phyloP scores from a whole-genome alignment of 2,113 vertebrate species.

The Oncorhynchus clarkii region DNA sequence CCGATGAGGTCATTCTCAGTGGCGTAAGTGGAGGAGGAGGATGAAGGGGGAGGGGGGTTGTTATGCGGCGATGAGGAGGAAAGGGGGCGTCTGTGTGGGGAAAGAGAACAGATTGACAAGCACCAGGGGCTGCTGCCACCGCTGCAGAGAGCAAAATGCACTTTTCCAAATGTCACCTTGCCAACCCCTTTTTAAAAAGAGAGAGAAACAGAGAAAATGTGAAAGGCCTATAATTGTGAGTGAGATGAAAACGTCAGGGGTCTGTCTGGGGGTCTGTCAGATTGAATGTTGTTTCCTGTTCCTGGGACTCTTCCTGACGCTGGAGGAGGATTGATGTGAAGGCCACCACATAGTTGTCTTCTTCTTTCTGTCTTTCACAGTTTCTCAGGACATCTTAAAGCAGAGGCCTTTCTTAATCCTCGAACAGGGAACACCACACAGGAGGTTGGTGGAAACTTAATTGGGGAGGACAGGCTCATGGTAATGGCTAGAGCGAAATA shows the following conservation, averaged over 20 bases:
- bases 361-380: too few relatives aligned
- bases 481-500: too few relatives aligned
- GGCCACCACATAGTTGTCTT: too few relatives aligned
- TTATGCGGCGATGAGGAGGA: slow-evolving; percentile 21
- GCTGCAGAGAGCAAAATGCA: slow-evolving; percentile 56
- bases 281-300: slow-evolving; percentile 10
- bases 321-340: background rate
- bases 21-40: background rate
- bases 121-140: slow-evolving; percentile 15
- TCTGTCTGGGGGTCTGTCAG: background rate
- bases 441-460: too few relatives aligned
- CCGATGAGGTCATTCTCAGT: background rate
- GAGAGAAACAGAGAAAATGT: background rate
- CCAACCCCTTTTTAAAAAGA: slow-evolving; percentile 42
- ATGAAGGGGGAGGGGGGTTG: background rate
- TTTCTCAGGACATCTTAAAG: too few relatives aligned
- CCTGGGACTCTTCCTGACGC: background rate
- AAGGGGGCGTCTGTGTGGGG: slow-evolving; percentile 37
- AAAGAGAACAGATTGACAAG: slow-evolving; percentile 57
- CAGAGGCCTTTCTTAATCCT: too few relatives aligned
- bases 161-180: slow-evolving; percentile 73
- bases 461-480: too few relatives aligned
- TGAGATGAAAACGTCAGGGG: slow-evolving; percentile 27
- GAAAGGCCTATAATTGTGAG: slow-evolving; percentile 13
- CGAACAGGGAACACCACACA: too few relatives aligned